Base-by-base conservation (phyloP, 2,113 vertebrate genomes). In the Entosphenus tridentatus region DNA sequence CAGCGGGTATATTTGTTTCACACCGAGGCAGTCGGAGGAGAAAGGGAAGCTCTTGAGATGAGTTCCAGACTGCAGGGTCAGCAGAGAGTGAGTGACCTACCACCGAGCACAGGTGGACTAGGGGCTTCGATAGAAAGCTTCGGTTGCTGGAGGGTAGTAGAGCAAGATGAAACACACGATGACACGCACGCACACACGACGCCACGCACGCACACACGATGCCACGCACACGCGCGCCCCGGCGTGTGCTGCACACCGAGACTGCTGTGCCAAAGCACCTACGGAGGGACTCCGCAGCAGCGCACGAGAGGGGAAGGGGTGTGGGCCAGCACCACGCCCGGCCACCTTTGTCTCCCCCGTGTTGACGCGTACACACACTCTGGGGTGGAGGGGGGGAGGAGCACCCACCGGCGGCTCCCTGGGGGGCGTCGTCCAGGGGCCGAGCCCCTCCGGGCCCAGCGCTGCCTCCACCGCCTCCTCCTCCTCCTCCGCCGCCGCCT, bases 381-480 rank as follows among this genome's bases (percentile, higher is more conserved):
- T 65, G 10, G 62, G 62, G 10, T 16, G 10, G 56, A 10, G 56
- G 10, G 10, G 68, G 56, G 17, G 55, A 12, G 8, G 12, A n/a
- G 14, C 17, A 18, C 14, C n/a, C 82, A 96, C 93, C 93, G 81
- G 93, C 89, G 72, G 93, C 93, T 76, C 93, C 93, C 77, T 97
- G 93, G n/a, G 92, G 89, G 71, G 87, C 79, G 70, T 98, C 93
- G 71, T 98, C 93, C 13, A 89, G 85, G 71, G 90, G 85, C 2
- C 87, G 84, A 72, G 86, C n/a, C n/a, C 62, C 62, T 11, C 62
- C 62, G 21, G 21, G n/a, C 21, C n/a, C 62, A 3, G n/a, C 62
- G n/a, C 62, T 21, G 8, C n/a, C 62, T 65, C 62, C 62, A 16
- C 62, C 62, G 21, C 62, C 62, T 65, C 62, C 62, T 65, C 62